Base-by-base conservation (phyloP, 2,888 invertebrate species). In the Polyploca ridens region DNA sequence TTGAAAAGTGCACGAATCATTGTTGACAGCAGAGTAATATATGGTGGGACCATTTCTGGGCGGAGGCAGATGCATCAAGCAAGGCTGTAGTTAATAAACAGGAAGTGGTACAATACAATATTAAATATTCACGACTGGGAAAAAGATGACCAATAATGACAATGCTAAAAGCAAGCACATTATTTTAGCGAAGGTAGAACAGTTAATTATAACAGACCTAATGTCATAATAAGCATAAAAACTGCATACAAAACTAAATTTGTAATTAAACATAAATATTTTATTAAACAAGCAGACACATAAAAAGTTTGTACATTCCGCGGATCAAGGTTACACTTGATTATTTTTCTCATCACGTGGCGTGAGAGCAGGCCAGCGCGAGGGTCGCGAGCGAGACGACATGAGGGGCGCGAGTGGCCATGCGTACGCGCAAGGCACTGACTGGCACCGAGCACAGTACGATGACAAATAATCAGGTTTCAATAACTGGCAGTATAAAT, bases 371-470 rank as follows among this genome's bases (percentile, higher is more conserved):
- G 64, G 77, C 74, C 41, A 63, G 68, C 33, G 66, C 35, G 62
- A 66, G 64, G 41, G 54, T 54, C 54, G 54, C n/a, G 54, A 54
- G 62, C 64, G 63, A 63, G 62, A 61, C 58, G 27, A 46, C 33
- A 49, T 46, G 62, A 64, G 65, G 16, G 46, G 46, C 49, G 63
- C 41, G 27, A 58, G 63, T 62, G 5, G 58, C 57, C 35, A 44
- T 76, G 82, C 83, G 85, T 78, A 72, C 77, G 86, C 86, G 86
- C 86, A 81, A 76, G 88, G 88, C 79, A 88, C 88, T 41, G 88
- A 62, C 85, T 87, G 88, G 87, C 78, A 87, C 87, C 72, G 77
- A 64, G 16, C 65, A 66, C 62, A 57, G 67, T 49, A 64, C 67
- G 61, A 74, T 77, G 74, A 77, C 77, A 70, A 68, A 72, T 70